These are phyloP conservation scores for Crotalus viridis DNA, from an alignment of 2,113 vertebrate species.

Conservation along the genomic window DNA sequence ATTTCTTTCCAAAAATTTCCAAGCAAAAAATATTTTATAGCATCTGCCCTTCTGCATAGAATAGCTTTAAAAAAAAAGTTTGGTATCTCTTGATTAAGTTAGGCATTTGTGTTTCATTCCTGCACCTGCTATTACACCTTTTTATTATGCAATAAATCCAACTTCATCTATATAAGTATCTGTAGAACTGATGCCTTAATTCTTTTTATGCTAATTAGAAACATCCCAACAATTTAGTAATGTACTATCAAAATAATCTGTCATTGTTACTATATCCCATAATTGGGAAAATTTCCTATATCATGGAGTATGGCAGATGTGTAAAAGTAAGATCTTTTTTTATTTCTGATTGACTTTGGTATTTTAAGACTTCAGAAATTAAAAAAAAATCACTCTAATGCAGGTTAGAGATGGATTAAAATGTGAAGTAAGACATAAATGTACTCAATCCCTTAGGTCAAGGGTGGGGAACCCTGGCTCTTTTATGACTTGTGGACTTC, in stretches of 20 bases:
- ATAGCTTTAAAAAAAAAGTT: not conserved
- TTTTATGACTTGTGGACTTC: too few relatives aligned
- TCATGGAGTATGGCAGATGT: not conserved
- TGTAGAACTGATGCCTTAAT: not conserved
- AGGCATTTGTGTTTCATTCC: not conserved
- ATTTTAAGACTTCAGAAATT: not conserved
- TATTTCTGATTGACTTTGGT: not conserved
- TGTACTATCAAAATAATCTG: not conserved
- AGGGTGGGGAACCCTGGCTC: too few relatives aligned
- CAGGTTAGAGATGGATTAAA: not conserved
- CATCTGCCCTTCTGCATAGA: not conserved
- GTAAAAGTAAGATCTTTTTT: not conserved
- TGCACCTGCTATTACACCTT: not conserved
- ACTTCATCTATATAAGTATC: not conserved
- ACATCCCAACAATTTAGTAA: not conserved
- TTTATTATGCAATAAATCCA: not conserved
- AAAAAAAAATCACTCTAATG: not conserved
- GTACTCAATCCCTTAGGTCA: not conserved
- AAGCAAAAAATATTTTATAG: slow-evolving; percentile 50
- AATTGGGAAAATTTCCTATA: not conserved
- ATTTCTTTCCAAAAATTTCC: slow-evolving; percentile 46
- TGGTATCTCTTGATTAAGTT: not conserved
- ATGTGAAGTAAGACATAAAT: not conserved
- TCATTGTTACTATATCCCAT: not conserved
- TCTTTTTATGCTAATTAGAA: not conserved